Evolutionary conservation across 2,888 invertebrate genomes (phyloP).

Genomic region (Lasioglossum morio): DNA sequence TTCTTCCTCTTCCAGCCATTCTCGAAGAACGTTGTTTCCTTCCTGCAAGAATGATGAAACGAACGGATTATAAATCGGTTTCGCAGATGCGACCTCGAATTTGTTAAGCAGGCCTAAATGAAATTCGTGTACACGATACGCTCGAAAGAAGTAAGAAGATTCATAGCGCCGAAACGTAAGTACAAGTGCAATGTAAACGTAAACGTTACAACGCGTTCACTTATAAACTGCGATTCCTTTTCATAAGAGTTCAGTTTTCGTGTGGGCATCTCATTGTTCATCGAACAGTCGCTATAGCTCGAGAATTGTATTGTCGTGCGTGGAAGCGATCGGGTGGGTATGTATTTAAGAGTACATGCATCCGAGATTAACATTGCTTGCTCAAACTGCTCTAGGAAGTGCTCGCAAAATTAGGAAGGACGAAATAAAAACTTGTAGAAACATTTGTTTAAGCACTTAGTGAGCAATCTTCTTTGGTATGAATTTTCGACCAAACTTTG

Average conservation of each 20-base stretch:
- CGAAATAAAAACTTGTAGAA: no score
- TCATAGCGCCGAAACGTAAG: slow-evolving; percentile 7
- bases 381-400: no score
- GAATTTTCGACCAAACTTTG: no score
- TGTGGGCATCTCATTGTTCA: slow-evolving; percentile 14
- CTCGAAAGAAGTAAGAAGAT: slow-evolving; percentile 19
- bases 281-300: slow-evolving; percentile 12
- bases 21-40: slow-evolving; percentile 78
- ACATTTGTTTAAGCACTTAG: background rate
- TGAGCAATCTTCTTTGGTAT: no score
- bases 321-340: slow-evolving; percentile 23
- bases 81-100: background rate
- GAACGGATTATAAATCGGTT: background rate
- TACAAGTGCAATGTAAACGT: slow-evolving; percentile 15
- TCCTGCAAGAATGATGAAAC: slow-evolving; percentile 75
- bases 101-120: slow-evolving; percentile 37
- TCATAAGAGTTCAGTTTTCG: background rate
- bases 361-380: background rate
- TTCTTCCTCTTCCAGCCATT: slow-evolving; percentile 78
- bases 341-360: slow-evolving; percentile 13
- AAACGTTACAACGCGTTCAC: slow-evolving; percentile 26
- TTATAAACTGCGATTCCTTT: slow-evolving; percentile 14
- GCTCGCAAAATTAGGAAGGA: no score
- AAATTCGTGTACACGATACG: slow-evolving; percentile 4
- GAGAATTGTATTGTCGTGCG: slow-evolving; percentile 30